Evolutionary conservation across 2,113 vertebrate genomes (phyloP), one percentile per base, ranked within the genome.

Genomic region (Megaleporinus macrocephalus): DNA sequence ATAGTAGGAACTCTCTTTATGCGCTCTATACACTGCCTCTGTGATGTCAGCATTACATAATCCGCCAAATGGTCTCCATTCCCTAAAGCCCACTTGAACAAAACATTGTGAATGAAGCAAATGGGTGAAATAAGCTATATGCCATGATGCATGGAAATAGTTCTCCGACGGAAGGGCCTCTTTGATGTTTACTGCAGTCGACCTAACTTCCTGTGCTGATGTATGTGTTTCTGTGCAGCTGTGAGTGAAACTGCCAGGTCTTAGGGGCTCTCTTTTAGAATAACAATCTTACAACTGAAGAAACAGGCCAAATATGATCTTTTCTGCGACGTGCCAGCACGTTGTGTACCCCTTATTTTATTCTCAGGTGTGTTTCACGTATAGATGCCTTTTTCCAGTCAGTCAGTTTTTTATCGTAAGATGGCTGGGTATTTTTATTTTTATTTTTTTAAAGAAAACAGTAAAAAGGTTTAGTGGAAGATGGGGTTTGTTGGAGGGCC

Each of bases 141-240:
- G 20, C 79, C 79, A 78, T 70, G 63, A 85, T 82, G 80, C n/a
- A 15, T 82, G 70, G 73, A 69, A 76, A 16, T 49, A 70, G 63
- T 55, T 73, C 47, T 68, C 30, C 22, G 36, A 41, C 73, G 71
- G 66, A 78, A 85, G 66, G 65, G 22, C 12, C 55, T 80, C 81
- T 86, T 80, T 86, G 77, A 76, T 80, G 77, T 63, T 26, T 26
- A 47, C 20, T 66, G 71, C n/a, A 57, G 68, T 44, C 70, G 15
- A 80, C 74, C 36, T 72, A 68, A 80, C 81, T 86, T 83, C 81
- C 84, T 80, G 84, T 82, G 61, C 36, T 30, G 49, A 44, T 65
- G 49, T 47, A 57, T 49, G 44, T 74, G 76, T 55, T 78, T 76
- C 59, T 75, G 44, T 70, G 57, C 73, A 20, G 73, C 81, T 76